phyloP scores from a whole-genome alignment of 2,797 vertebrate genomes.

The Acanthornis magna region DNA sequence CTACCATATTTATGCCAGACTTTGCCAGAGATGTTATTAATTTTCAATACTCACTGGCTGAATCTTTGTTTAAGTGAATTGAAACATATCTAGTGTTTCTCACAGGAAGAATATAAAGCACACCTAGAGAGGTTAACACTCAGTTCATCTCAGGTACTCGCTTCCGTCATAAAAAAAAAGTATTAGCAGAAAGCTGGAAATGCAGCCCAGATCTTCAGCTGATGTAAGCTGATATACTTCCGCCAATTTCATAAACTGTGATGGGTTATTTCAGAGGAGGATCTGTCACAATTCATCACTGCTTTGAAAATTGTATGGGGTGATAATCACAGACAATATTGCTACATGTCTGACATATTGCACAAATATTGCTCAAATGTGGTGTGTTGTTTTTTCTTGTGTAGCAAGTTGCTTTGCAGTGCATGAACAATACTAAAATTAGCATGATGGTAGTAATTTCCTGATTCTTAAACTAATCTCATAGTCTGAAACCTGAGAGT shows the following conservation, averaged over 20 bases:
- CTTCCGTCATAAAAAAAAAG: background rate
- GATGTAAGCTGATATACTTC: conserved; percentile 42
- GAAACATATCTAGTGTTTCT: background rate
- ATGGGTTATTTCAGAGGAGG: conserved; percentile 48
- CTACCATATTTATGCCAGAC: background rate
- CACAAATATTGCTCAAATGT: conserved; percentile 58
- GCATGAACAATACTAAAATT: conserved; percentile 58
- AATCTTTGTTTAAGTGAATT: background rate
- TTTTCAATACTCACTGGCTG: background rate
- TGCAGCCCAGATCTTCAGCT: conserved; percentile 20
- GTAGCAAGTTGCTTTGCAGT: conserved; percentile 21
- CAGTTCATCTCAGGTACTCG: background rate
- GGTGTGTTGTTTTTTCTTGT: conserved; percentile 2
- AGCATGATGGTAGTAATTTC: conserved; percentile 38
- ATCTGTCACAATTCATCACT: conserved; percentile 58
- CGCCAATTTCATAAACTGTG: conserved; percentile 39
- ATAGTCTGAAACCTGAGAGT: background rate
- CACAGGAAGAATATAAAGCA: background rate
- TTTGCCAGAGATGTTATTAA: background rate
- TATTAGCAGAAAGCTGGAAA: conserved; percentile 43
- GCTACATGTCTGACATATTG: conserved; percentile 65
- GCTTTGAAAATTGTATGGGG: conserved; percentile 64
- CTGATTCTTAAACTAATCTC: conserved; percentile 20
- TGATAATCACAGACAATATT: conserved; percentile 65
- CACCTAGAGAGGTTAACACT: background rate